Conservation (phyloP, 2,113 vertebrate genomes). For the Nannobrachium achirus region DNA sequence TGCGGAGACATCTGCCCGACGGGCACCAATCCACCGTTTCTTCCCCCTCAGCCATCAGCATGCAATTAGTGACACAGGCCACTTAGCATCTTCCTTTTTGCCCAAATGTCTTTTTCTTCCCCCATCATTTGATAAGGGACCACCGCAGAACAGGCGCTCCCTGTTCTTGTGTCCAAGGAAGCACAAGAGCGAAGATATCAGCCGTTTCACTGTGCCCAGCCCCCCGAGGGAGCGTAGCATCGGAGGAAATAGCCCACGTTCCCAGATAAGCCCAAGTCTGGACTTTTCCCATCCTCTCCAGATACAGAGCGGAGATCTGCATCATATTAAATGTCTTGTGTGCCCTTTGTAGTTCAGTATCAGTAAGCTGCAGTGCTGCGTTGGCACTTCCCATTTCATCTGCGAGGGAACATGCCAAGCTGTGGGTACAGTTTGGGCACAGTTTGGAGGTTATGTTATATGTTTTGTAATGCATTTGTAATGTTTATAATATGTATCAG, state of each 20-base stretch:
- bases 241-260: constrained; percentile 52
- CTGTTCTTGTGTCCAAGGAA: constrained; percentile 5
- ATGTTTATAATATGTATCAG: too few relatives aligned
- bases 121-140: constrained; percentile 7
- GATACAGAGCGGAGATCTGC: constrained; percentile 37
- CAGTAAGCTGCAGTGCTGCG: constrained; percentile 16
- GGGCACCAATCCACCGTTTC: neutral
- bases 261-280: constrained; percentile 38
- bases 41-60: neutral
- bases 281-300: constrained; percentile 41
- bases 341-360: constrained; percentile 48
- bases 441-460: neutral
- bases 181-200: constrained; percentile 20
- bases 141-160: neutral
- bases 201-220: constrained; percentile 24
- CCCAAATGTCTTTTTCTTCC: neutral
- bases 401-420: constrained; percentile 14
- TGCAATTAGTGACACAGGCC: too few relatives aligned
- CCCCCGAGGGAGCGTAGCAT: constrained; percentile 48
- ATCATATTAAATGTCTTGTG: constrained; percentile 45
- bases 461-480: too few relatives aligned
- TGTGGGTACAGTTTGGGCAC: constrained; percentile 5
- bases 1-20: neutral
- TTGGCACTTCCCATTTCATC: constrained; percentile 31
- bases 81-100: too few relatives aligned